phyloP scores from a whole-genome alignment of 2,888 invertebrate species.

The Drosophila picticornis region DNA sequence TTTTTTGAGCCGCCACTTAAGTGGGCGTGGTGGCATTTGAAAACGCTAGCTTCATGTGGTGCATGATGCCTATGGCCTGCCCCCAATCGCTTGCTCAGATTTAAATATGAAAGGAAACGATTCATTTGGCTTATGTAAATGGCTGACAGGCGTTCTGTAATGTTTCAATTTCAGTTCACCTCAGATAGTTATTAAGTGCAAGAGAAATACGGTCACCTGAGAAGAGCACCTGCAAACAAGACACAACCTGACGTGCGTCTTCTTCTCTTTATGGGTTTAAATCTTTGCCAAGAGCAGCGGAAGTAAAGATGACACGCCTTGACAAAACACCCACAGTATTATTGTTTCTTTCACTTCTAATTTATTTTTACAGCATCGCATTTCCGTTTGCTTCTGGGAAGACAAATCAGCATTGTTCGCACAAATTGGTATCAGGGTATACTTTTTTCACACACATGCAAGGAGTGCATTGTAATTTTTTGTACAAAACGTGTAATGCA shows the following conservation, averaged over 20 bases:
- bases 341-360: conserved; percentile 39
- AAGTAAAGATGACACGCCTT: conserved; percentile 68
- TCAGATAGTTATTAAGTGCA: conserved; percentile 30
- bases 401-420: conserved; percentile 43
- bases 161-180: conserved; percentile 66
- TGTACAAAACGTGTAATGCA: neutral
- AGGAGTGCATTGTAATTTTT: neutral
- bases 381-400: conserved; percentile 62
- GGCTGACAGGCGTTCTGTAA: conserved; percentile 55
- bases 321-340: conserved; percentile 44
- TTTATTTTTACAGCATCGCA: conserved; percentile 62
- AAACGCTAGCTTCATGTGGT: conserved; percentile 57
- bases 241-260: conserved; percentile 26
- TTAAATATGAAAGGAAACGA: conserved; percentile 72
- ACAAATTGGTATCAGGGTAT: conserved; percentile 50
- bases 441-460: conserved; percentile 9
- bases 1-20: conserved; percentile 65
- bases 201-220: conserved; percentile 17
- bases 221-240: conserved; percentile 19
- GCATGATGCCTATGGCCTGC: conserved; percentile 17
- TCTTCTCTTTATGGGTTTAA: neutral
- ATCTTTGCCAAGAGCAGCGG: conserved; percentile 37
- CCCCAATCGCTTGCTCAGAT: conserved; percentile 40
- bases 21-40: conserved; percentile 69
- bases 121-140: conserved; percentile 66